phyloP scores from a whole-genome alignment of 2,113 vertebrate genomes.

The Xyliphius kryptos region DNA sequence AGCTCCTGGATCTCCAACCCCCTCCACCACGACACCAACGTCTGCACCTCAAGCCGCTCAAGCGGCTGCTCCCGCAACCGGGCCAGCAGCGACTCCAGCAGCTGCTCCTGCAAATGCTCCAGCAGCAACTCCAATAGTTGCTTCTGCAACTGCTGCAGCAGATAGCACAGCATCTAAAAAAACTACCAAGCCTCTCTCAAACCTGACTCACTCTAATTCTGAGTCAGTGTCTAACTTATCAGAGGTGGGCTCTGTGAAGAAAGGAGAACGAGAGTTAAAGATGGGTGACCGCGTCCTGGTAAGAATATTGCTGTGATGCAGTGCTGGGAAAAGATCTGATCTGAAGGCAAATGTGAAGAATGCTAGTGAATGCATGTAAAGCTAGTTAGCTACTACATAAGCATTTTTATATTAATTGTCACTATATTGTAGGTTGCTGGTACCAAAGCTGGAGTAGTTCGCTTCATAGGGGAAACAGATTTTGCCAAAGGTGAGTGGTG shows the following conservation, averaged over 20 bases:
- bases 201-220: conserved; percentile 79
- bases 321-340: too few species aligned
- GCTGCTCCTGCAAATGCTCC: too few species aligned
- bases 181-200: conserved; percentile 62
- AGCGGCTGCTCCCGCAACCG: conserved; percentile 34
- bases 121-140: too few species aligned
- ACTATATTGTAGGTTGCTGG: conserved; percentile 76
- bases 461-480: conserved; percentile 96
- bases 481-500: too few species aligned
- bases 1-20: conserved; percentile 72
- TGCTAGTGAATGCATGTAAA: too few species aligned
- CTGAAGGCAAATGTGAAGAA: too few species aligned
- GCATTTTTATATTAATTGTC: conserved; percentile 21
- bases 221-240: conserved; percentile 94
- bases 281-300: conserved; percentile 93
- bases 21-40: conserved; percentile 60
- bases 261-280: conserved; percentile 92
- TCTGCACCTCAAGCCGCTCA: conserved; percentile 42
- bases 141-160: too few species aligned
- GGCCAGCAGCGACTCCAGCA: too few species aligned
- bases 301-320: too few species aligned
- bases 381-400: neutral
- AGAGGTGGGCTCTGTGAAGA: conserved; percentile 87
- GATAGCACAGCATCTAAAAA: too few species aligned
- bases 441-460: conserved; percentile 94